These are phyloP conservation scores for Augiades crinisus DNA, from an alignment of 2,888 invertebrate species.

Conservation along the genomic window DNA sequence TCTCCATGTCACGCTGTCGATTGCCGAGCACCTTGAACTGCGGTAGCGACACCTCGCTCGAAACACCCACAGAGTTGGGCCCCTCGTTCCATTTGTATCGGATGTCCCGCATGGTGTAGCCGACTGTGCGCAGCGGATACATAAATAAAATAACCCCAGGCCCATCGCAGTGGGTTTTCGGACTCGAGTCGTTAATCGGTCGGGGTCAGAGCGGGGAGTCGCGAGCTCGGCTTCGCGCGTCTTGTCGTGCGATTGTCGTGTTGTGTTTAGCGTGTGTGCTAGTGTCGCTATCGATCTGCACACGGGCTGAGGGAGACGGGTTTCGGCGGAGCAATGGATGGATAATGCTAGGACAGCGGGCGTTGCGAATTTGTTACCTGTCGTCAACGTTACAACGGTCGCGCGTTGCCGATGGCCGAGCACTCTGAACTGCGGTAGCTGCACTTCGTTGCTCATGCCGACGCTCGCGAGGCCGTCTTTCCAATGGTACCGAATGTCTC, in stretches of 20 bases:
- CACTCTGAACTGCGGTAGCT: conserved; percentile 98
- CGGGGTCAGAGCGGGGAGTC: conserved; percentile 67
- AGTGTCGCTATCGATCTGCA: conserved; percentile 70
- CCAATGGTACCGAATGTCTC: conserved; percentile 98
- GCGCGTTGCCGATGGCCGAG: conserved; percentile 97
- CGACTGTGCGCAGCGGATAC: conserved; percentile 88
- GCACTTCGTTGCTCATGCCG: conserved; percentile 97
- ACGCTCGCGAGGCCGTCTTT: conserved; percentile 95
- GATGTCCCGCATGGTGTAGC: conserved; percentile 99
- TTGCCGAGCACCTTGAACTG: conserved; percentile 99
- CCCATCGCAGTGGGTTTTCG: conserved; percentile 80
- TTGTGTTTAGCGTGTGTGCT: conserved; percentile 73
- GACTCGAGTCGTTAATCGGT: conserved; percentile 71
- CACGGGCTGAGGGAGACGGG: conserved; percentile 77
- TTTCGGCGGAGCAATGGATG: conserved; percentile 70
- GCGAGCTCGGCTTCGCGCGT: conserved; percentile 65
- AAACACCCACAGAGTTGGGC: conserved; percentile 96
- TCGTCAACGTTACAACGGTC: conserved; percentile 96
- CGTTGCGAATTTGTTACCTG: conserved; percentile 86
- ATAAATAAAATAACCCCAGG: conserved; percentile 77
- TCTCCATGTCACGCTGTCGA: conserved; percentile 97
- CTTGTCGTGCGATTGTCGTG: conserved; percentile 69
- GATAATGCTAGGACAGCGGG: conserved; percentile 65
- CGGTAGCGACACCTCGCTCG: conserved; percentile 97
- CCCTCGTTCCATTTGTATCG: conserved; percentile 98